These are phyloP conservation scores for Apodemus speciosus DNA, from an alignment of 2,113 vertebrate species.

Conservation along the genomic window DNA sequence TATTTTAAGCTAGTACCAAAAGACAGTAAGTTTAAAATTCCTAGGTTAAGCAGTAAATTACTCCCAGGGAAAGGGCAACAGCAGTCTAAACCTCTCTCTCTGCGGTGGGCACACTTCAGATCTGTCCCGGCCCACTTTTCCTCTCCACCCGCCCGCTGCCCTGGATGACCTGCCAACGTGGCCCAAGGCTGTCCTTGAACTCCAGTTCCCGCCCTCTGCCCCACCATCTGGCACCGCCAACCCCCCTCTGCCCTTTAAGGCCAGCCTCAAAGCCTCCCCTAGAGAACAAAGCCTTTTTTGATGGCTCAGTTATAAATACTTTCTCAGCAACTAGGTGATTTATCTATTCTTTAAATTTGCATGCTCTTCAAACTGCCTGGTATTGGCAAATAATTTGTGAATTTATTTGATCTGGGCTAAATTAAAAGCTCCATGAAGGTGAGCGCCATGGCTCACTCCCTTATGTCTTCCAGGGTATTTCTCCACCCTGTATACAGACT, in stretches of 20 bases:
- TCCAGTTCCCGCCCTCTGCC: neutral
- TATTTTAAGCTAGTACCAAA: slow-evolving; percentile 46
- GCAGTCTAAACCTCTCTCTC: neutral
- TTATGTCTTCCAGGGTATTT: neutral
- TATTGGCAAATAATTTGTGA: slow-evolving; percentile 11
- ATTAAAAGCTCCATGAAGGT: slow-evolving; percentile 63
- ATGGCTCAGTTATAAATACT: neutral
- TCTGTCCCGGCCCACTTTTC: neutral
- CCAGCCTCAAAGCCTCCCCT: neutral
- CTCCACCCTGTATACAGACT: neutral
- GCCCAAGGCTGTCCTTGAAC: neutral
- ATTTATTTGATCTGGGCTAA: slow-evolving; percentile 58
- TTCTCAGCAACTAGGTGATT: slow-evolving; percentile 25
- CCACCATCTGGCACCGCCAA: neutral
- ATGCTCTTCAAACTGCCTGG: slow-evolving; percentile 24
- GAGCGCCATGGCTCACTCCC: slow-evolving; percentile 12
- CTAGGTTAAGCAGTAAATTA: slow-evolving; percentile 10
- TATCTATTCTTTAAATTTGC: slow-evolving; percentile 22
- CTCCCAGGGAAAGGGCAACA: neutral
- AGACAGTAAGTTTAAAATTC: slow-evolving; percentile 39
- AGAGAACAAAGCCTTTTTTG: slow-evolving; percentile 52
- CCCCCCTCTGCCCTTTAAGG: neutral
- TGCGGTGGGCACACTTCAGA: slow-evolving; percentile 40
- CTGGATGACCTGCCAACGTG: neutral
- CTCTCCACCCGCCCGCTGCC: neutral